Percentiles rank a stretch among this genome's conserved stretches.
phyloP scores from a whole-genome alignment of 2,113 vertebrate genomes.

The Corydoras maculifer region DNA sequence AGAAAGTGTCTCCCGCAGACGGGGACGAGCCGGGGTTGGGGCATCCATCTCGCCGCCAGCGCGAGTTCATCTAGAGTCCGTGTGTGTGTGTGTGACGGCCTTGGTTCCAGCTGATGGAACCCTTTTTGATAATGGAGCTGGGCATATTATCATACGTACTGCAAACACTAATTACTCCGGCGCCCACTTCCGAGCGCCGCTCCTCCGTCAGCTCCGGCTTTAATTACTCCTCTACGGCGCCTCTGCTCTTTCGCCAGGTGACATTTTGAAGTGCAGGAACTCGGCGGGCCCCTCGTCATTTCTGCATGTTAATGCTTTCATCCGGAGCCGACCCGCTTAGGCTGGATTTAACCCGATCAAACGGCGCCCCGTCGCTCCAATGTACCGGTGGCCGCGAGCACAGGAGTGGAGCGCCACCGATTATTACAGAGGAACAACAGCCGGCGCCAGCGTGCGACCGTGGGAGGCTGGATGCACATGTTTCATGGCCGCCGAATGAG shows the following conservation, averaged over 20 bases:
- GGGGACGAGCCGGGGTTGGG: slow-evolving; percentile 56
- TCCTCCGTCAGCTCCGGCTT: slow-evolving; percentile 9
- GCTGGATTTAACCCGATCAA: no score
- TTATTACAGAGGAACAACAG: neutral
- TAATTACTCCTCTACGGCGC: slow-evolving; percentile 8
- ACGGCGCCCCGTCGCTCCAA: no score
- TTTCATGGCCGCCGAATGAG: slow-evolving; percentile 30
- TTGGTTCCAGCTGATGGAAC: slow-evolving; percentile 30
- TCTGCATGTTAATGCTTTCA: neutral
- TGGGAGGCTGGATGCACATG: slow-evolving; percentile 17
- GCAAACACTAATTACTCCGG: slow-evolving; percentile 36
- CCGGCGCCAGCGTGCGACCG: neutral
- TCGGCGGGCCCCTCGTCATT: neutral
- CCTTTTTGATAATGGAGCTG: slow-evolving; percentile 24
- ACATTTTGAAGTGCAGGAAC: slow-evolving; percentile 4
- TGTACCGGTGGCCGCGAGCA: no score
- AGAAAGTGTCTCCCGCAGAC: slow-evolving; percentile 39
- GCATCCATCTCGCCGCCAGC: slow-evolving; percentile 55
- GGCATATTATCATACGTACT: slow-evolving; percentile 31
- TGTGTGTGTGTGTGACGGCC: slow-evolving; percentile 24
- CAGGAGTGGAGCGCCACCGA: no score
- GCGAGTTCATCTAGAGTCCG: slow-evolving; percentile 39
- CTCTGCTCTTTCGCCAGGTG: slow-evolving; percentile 25
- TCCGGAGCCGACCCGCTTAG: neutral
- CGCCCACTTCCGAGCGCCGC: slow-evolving; percentile 11